Evolutionary conservation across 2,888 invertebrate genomes (phyloP), one percentile per base, ranked within the genome.

Genomic region (Ichneumoninae sp.): DNA sequence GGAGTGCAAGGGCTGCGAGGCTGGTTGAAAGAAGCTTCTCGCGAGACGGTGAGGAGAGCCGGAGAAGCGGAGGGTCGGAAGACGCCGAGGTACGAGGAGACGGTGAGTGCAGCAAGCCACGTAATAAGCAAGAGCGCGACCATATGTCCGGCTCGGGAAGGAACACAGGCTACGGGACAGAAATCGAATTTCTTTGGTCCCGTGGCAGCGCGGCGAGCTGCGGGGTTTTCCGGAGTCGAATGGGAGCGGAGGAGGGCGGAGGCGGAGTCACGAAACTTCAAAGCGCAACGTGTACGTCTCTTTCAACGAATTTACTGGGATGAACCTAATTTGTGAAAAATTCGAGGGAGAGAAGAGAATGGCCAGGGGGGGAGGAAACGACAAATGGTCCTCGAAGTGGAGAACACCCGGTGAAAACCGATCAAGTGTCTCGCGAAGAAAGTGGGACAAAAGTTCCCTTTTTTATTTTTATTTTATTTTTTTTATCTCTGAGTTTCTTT

Each of bases 291-390:
- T 60, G 60, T 75, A 74, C 52, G 66, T 70, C 54, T 81, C 77
- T 30, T 66, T 65, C 78, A 73, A 75, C 84, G 84, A 85, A 83
- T 85, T 85, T 85, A 83, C 69, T 78, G 82, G 80, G 77, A 81
- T 70, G 69, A 88, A 87, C 85, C 79, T 86, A 86, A 88, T 85
- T 88, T 85, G 83, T 79, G 75, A 83, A 85, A 85, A 85, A 86
- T 81, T 86, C 81, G 71, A 87, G 66, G 70, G 57, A 47, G 6
- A 54, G 50, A 13, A n/a, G 52, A 10, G 22, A 60, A 60, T 16
- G 40, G 63, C 47, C 63, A 65, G 44, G 8, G 44, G 75, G 4
- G 47, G 57, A 10, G 30, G 36, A 44, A 81, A 60, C 54, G 44
- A 54, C 16, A 82, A 88, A 86, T 82, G 83, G 79, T 81, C 70